Base-by-base conservation (phyloP, 2,888 invertebrate species). In the Bellardia bayeri region DNA sequence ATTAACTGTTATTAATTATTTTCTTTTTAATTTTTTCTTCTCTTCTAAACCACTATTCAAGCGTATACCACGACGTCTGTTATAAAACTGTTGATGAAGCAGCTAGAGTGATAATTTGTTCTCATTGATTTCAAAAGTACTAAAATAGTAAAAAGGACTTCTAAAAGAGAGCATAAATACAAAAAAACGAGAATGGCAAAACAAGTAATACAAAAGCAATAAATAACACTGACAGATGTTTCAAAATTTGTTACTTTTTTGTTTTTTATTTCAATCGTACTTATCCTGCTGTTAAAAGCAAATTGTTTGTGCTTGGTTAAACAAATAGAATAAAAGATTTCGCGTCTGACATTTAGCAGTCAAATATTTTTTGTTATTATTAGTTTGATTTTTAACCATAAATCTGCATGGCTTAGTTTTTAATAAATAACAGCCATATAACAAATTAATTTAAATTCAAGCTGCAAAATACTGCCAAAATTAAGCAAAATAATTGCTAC, bases 21-120 rank as follows among this genome's bases (percentile, higher is more conserved):
- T 58, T 72, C 37, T 51, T 51, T 7, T 45, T n/a, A n/a, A 49
- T 16, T 66, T 80, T 61, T 49, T 40, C 51, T n/a, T 58, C 42
- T 56, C 8, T 74, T 74, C 56, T 66, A 54, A 45, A 33, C 8
- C 23, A 51, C 64, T 75, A 64, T 76, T 68, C 78, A 63, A 81
- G 66, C 81, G 81, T 78, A 51, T 51, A 16, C 78, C 84, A 81
- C 61, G 61, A 81, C 83, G 76, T 84, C 84, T 84, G 51, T 81
- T 81, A 78, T 69, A 81, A 84, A 87, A 87, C 87, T 87, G 84
- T 87, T 87, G 84, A 81, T 81, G 40, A 45, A 51, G 37, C 42
- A 45, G 45, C 16, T 75, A 78, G 49, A 72, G 16, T 66, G 30
- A 56, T 61, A 63, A 37, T 69, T 76, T 63, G 9, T 66, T 78